Conservation (phyloP, 2,797 vertebrate species). For the Prunella strophiata region DNA sequence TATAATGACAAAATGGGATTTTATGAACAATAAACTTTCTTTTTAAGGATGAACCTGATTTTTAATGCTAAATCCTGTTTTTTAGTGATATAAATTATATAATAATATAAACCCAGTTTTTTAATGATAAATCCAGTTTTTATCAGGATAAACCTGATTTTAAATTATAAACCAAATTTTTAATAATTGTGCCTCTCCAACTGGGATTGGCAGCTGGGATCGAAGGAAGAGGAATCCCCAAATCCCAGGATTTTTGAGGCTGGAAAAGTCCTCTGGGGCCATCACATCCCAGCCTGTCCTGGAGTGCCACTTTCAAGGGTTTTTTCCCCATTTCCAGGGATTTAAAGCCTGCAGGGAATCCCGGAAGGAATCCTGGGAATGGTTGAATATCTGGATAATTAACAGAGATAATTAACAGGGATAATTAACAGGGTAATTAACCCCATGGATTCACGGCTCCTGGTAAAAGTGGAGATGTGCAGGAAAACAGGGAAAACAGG, state of each 20-base stretch:
- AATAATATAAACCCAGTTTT: background rate
- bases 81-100: too few species aligned
- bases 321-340: background rate
- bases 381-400: background rate
- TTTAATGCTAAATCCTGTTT: background rate
- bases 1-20: background rate
- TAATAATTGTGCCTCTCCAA: accelerated
- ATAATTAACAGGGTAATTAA: background rate
- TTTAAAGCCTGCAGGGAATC: background rate
- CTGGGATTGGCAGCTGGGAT: background rate
- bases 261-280: background rate
- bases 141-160: background rate
- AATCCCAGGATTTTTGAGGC: background rate
- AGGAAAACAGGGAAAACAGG: background rate
- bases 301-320: background rate
- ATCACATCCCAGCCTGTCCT: background rate
- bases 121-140: background rate
- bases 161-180: accelerated
- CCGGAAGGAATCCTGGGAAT: accelerated
- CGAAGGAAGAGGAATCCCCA: background rate
- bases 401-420: background rate
- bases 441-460: accelerated
- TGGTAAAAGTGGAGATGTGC: background rate
- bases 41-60: background rate
- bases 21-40: background rate